These are phyloP conservation scores for Eueremaeus valkanovi DNA, from an alignment of 2,888 invertebrate species.

Conservation along the genomic window DNA sequence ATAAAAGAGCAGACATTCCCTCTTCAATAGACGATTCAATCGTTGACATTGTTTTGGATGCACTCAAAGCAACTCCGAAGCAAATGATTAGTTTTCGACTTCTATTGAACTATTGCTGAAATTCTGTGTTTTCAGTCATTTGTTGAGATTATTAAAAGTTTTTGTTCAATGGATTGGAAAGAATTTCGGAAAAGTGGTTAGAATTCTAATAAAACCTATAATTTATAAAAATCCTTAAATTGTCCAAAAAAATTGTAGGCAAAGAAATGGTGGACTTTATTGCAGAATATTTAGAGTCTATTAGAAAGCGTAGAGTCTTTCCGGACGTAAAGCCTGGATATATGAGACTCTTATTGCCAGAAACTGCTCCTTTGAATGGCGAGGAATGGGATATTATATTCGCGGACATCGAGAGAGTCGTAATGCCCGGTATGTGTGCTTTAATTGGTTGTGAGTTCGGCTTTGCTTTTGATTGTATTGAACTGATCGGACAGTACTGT, in stretches of 20 bases:
- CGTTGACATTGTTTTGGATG: too few species aligned
- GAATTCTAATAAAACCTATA: neutral
- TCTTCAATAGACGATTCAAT: too few species aligned
- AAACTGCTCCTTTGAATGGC: constrained; percentile 76
- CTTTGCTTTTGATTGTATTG: too few species aligned
- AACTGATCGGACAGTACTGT: too few species aligned
- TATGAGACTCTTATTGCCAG: constrained; percentile 76
- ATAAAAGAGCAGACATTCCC: too few species aligned
- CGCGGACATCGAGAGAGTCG: constrained; percentile 82
- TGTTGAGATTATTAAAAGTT: too few species aligned
- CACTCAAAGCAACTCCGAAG: too few species aligned
- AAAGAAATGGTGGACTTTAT: constrained; percentile 99
- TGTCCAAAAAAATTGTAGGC: constrained; percentile 64
- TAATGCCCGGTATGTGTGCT: constrained; percentile 96
- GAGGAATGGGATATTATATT: constrained; percentile 91
- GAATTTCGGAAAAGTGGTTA: constrained; percentile 36
- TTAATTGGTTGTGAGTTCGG: too few species aligned
- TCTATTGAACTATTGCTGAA: neutral
- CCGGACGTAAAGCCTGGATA: constrained; percentile 94
- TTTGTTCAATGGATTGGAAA: constrained; percentile 35
- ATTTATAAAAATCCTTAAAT: too few species aligned
- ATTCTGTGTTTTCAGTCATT: too few species aligned
- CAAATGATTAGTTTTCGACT: too few species aligned
- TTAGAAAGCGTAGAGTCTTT: constrained; percentile 81
- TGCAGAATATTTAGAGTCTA: constrained; percentile 89